Conservation (phyloP, 1,140 invertebrate species). For the Aphaenogaster floridana region DNA sequence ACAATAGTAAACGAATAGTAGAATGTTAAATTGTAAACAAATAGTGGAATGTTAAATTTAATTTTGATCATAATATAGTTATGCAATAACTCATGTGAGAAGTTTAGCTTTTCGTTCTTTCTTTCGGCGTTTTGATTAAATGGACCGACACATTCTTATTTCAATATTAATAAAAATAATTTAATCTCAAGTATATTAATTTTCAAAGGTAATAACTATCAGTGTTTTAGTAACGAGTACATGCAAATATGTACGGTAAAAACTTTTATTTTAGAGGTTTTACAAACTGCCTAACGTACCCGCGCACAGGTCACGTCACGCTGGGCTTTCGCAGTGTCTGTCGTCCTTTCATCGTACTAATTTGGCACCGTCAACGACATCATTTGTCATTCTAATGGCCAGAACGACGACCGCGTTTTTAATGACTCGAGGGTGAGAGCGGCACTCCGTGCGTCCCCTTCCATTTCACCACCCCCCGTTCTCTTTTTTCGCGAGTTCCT, state of each 20-base stretch:
- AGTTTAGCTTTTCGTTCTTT: background rate
- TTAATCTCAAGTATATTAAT: background rate
- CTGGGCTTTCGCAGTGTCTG: slow-evolving; percentile 52
- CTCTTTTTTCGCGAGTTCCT: slow-evolving; percentile 65
- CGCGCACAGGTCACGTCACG: slow-evolving; percentile 48
- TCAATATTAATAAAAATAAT: background rate
- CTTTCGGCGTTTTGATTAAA: background rate
- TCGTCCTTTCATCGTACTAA: slow-evolving; percentile 83
- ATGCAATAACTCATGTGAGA: background rate
- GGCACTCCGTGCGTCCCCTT: slow-evolving; percentile 47
- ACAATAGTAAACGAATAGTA: too few relatives aligned
- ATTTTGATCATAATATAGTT: background rate
- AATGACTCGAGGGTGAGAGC: slow-evolving; percentile 79
- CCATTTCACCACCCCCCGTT: slow-evolving; percentile 23
- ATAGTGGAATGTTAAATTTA: background rate
- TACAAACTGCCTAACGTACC: slow-evolving; percentile 63
- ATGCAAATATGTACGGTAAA: slow-evolving; percentile 12
- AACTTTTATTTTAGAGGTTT: slow-evolving; percentile 57
- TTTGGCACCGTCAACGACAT: slow-evolving; percentile 85
- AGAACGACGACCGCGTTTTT: slow-evolving; percentile 82
- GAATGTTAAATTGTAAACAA: background rate
- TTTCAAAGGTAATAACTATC: background rate
- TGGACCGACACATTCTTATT: background rate
- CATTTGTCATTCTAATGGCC: slow-evolving; percentile 86
- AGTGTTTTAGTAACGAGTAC: background rate